Evolutionary conservation across 2,888 invertebrate genomes (phyloP), one percentile per base, ranked within the genome.

Genomic region (Sinhomidia bicolor): DNA sequence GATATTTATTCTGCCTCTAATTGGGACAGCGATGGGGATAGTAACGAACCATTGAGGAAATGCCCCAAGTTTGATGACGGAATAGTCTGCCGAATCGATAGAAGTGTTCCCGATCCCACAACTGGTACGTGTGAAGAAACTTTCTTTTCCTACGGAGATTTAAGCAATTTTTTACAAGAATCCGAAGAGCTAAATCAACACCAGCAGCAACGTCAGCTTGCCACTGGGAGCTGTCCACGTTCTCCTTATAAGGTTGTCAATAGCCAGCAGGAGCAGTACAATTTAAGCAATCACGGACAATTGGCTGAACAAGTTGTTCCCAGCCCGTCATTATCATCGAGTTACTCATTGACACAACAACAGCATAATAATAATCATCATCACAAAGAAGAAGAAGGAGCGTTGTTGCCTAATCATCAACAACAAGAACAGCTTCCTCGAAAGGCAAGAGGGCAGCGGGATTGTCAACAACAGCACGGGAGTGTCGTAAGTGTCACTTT

Each of bases 11-110:
- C 71, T 29, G 81, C 60, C 54, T 44, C 80, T 44, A 89, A 80
- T 51, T 92, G 91, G 90, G 91, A 91, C 62, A 91, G 90, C 47
- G 92, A 91, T 85, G 91, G 91, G 57, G 92, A 92, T 51, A 90
- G 54, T 60, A 90, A 89, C 60, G 92, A 92, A 65, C 92, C 92
- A 20, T 65, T 90, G 65, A 91, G 88, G 23, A 92, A 91, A 76
- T 91, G 91, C 81, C 91, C 89, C 47, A 88, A 84, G 71, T 84
- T 88, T 79, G 88, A 88, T 80, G 88, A 88, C 84, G 84, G 74
- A 26, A 89, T 29, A 7, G 47, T 41, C 32, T 54, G 23, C 36
- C 85, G 71, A 36, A 29, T 47, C 29, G 82, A 89, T 10, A 51
- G 76, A 57, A 90, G 47, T 82, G 81, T 84, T 81, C 82, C 81